Conservation (phyloP, 2,888 invertebrate genomes). For the Philereme vetulata region DNA sequence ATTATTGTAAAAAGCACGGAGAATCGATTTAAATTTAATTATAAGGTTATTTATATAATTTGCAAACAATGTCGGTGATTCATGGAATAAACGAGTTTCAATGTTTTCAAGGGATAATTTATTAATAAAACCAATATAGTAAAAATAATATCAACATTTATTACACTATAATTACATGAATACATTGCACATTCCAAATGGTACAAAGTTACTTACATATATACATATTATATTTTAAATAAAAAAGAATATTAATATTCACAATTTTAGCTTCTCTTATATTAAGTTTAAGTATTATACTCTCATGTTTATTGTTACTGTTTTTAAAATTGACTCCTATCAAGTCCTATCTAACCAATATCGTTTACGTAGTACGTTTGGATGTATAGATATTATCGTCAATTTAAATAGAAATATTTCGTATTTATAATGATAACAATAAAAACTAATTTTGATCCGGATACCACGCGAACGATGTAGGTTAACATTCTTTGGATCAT, state of each 20-base stretch:
- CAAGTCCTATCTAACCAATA: too few species aligned
- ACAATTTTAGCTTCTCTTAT: conserved; percentile 42
- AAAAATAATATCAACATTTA: conserved; percentile 26
- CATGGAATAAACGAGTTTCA: background rate
- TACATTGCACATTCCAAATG: conserved; percentile 19
- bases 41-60: conserved; percentile 22
- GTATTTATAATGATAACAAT: too few species aligned
- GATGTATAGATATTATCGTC: too few species aligned
- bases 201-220: conserved; percentile 2
- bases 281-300: conserved; percentile 20
- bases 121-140: conserved; percentile 8
- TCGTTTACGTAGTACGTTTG: too few species aligned
- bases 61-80: conserved; percentile 2
- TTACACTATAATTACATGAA: conserved; percentile 16
- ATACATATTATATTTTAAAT: conserved; percentile 6
- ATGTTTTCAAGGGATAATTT: background rate
- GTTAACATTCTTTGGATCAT: too few species aligned
- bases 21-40: conserved; percentile 23
- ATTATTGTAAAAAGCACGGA: conserved; percentile 6
- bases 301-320: too few species aligned
- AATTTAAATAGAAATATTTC: too few species aligned
- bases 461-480: too few species aligned
- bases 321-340: too few species aligned
- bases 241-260: conserved; percentile 37
- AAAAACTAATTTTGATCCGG: too few species aligned